Base-by-base conservation (phyloP, 2,888 invertebrate genomes). In the Eremobia ochroleuca region DNA sequence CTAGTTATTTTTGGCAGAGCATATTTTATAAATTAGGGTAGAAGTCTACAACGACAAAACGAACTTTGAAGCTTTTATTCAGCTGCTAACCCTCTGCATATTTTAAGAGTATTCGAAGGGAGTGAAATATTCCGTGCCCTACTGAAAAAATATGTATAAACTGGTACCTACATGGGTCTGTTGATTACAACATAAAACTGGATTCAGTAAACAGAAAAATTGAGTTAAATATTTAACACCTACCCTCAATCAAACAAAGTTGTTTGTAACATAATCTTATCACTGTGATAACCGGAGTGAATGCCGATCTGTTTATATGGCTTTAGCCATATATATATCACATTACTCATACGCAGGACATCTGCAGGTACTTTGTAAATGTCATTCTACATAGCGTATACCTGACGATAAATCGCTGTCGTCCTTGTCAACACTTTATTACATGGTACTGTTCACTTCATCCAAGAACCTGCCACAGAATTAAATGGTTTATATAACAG, bases 211-310 rank as follows among this genome's bases (percentile, higher is more conserved):
- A 49, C 37, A 49, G 4, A 69, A 61, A 62, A 73, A 62, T 28
- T 9, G 25, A 40, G 1, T 21, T 11, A n/a, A 74, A 59, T 59
- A 61, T 77, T 79, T 67, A 46, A 74, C 66, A 78, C 76, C 55
- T 83, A 82, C 82, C 83, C 82, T 82, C 86, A 81, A 73, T 78
- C 25, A 9, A 62, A 46, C 62, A 43, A 46, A 66, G 34, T 81
- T 76, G 49, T 79, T 68, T 59, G 46, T 37, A 69, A 62, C 28
- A 25, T 69, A 82, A 85, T 88, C 88, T 86, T 88, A 88, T 88
- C 86, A 72, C 31, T 31, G 2, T 76, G 85, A 87, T 88, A 85
- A 75, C 74, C 58, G 62, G 62, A 69, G 67, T 73, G 64, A 71
- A 75, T 83, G 58, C 66, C 67, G 52, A 74, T 85, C 73, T 65